Base-by-base conservation (phyloP, 2,888 invertebrate species). In the Oeneis ivallda region DNA sequence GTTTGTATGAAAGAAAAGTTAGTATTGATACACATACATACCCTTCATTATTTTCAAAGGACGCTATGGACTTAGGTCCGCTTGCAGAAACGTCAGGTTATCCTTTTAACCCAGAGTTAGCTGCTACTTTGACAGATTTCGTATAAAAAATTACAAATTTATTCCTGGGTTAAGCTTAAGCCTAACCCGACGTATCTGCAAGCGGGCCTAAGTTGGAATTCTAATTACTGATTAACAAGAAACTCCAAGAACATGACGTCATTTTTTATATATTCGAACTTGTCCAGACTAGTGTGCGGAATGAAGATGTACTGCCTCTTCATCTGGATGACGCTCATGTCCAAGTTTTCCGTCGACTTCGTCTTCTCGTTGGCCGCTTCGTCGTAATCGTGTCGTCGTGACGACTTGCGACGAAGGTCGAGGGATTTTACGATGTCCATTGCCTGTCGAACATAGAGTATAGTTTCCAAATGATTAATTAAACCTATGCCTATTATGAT, bases 341-440 rank as follows among this genome's bases (percentile, higher is more conserved):
- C 88, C 41, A 89, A 70, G 0, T 80, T 76, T 32, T 89, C 89
- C 0, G 74, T 83, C 1, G 86, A 87, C 54, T 72, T 81, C 63
- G 69, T 78, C 71, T 74, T 81, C 45, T 84, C 84, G 10, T 85
- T 84, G 0, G 75, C 79, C 0, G 68, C 72, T 0, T 81, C 81
- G 72, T 89, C 89, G 74, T 83, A 83, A 69, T 89, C 89, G 76
- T 86, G 87, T 0, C 86, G 81, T 11, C 82, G 85, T 0, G 89
- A 85, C 0, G 90, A 86, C 67, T 87, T 91, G 50, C 90, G 87
- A 0, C 86, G 84, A 0, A 92, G 76, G 41, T 93, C 92, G 2
- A 95, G 92, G 0, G 92, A 91, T 75, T 95, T 95, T 0, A 94
- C 92, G 73, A 94, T 94, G 80, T 94, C 93, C 85, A 93, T 94